Base-by-base conservation (phyloP, 2,797 vertebrate genomes). In the Arctocebus calabarensis region DNA sequence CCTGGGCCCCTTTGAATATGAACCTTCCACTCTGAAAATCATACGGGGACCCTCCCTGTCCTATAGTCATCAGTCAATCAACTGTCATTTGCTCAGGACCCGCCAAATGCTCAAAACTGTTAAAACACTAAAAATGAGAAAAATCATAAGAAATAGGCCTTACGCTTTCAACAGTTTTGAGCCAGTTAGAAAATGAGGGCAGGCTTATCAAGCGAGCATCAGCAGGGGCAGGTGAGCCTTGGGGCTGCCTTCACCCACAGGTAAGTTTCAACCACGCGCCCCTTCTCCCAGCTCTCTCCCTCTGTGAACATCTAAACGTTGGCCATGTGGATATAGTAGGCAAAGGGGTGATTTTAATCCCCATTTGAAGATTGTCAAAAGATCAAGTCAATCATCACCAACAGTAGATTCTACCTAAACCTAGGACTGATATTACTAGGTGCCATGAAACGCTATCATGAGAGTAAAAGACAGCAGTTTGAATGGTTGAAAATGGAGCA, bases 211-310 rank as follows among this genome's bases (percentile, higher is more conserved):
- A 81, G 32, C 16, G 1, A 52, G 22, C 7, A 13, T 5, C 17
- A 45, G 25, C 9, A 3, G 2, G 22, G 11, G 20, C 22, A 40
- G n/a, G 12, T 16, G 3, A 2, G n/a, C 45, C 52, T 22, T 10
- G 1, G 16, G 0, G 16, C 10, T 0, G 0, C 13, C 23, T 29
- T 20, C 25, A 1, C 8, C 20, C 11, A 10, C 0, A 2, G 5
- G 13, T 27, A 10, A 61, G 2, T 11, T 22, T 74, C 25, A 66
- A 2, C 25, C 4, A 3, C 7, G 1, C 10, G 10, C 13, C 1
- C 3, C 0, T 23, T 57, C 62, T 59, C 43, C 29, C 62, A 48
- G 25, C 25, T 12, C 0, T 78, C 59, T 22, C 45, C 40, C 16
- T 8, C 48, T 32, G 29, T 7, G 20, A 78, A 16, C 23, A 1